These are phyloP conservation scores for Sturnus vulgaris DNA, from an alignment of 2,113 vertebrate species.

Conservation along the genomic window DNA sequence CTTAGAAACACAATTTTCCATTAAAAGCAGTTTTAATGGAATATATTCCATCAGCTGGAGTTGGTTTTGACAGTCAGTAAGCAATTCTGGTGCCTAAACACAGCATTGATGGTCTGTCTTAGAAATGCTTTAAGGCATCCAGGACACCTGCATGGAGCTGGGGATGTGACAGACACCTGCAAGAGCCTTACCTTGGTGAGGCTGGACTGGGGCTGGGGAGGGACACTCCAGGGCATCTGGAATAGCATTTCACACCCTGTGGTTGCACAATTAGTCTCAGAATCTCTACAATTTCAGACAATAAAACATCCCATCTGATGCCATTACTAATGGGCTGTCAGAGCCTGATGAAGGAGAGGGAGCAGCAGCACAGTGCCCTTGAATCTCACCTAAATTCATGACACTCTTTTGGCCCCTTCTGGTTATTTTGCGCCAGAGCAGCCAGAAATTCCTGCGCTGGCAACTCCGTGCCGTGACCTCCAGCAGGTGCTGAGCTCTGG, in stretches of 20 bases:
- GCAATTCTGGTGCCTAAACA: neutral
- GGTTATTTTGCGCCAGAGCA: neutral
- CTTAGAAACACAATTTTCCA: neutral
- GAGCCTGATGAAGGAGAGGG: neutral
- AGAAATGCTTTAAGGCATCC: neutral
- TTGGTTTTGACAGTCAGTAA: neutral
- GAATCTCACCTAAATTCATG: neutral
- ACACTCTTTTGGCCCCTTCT: neutral
- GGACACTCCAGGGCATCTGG: neutral
- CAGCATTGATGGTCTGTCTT: neutral
- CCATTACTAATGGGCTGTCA: neutral
- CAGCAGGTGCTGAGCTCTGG: fast-evolving
- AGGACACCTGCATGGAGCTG: neutral
- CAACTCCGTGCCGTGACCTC: neutral
- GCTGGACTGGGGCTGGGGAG: neutral
- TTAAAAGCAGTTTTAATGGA: slow-evolving; percentile 29
- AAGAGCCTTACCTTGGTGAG: neutral
- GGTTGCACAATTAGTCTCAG: neutral
- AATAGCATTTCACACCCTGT: neutral
- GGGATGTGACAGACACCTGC: neutral
- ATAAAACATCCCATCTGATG: neutral
- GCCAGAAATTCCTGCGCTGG: neutral
- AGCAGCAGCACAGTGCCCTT: neutral
- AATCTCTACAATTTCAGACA: neutral
- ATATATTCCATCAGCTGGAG: neutral